Base-by-base conservation (phyloP, 2,797 vertebrate genomes). In the Malacoctenus gilli region DNA sequence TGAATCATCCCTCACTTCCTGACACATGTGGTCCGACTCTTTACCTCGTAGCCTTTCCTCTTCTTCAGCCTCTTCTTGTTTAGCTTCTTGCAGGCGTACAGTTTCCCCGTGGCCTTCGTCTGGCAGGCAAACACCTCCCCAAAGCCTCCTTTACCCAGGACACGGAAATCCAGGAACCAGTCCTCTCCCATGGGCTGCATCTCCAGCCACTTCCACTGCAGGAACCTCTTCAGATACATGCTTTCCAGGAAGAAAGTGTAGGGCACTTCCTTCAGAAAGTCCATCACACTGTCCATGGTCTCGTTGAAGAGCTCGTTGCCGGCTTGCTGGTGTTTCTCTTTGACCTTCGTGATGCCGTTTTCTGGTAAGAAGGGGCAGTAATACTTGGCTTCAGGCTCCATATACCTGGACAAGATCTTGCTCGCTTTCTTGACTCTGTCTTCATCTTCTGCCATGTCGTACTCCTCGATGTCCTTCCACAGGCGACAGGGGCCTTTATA, bases 141-240 rank as follows among this genome's bases (percentile, higher is more conserved):
- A 6, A 97, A 97, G 0, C 95, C 95, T 0, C 95, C 95, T 59
- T 95, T 95, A 0, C 95, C 96, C 79, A 97, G 72, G 14, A 96
- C 86, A 21, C 95, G 88, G 59, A 97, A 96, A 62, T 96, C 95
- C 62, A 89, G 38, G 68, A 97, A 96, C 94, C 94, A 95, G 7
- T 96, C 95, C 12, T 93, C 93, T 0, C 70, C 88, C 3, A 92
- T 49, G 2, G 93, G 90, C 74, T 95, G 94, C 72, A 85, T 86
- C 81, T 97, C 95, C 72, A 97, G 80, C 93, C 94, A 94, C 83
- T 97, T 96, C 95, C 95, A 96, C 83, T 97, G 95, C 68, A 96
- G 79, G 75, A 93, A 95, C 68, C 92, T 89, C 76, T 92, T 94
- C 15, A 95, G 91, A 35, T 92, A 86, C 84, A 93, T 90, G 57